Base-by-base conservation (phyloP, 2,797 vertebrate species). In the Pygocentrus nattereri region DNA sequence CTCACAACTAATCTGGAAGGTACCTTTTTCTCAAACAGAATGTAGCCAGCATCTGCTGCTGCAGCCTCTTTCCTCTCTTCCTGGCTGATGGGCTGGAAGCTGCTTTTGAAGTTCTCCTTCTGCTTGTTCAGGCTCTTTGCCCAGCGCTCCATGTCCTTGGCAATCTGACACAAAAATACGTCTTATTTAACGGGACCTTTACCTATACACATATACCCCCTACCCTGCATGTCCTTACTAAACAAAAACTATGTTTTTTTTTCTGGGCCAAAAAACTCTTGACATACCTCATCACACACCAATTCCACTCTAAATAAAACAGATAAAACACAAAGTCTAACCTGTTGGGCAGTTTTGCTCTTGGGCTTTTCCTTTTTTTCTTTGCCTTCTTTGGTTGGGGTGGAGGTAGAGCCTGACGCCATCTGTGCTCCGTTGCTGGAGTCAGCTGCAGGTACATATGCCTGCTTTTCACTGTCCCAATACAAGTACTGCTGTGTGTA, bases 91-190 rank as follows among this genome's bases (percentile, higher is more conserved):
- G 97, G 97, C 87, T 98, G 97, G 90, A 99, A 99, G 91, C 97
- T 98, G 50, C 97, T 95, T 84, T 91, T 99, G 91, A 99, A 99
- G 88, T 98, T 99, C 86, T 99, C 98, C 74, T 99, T 99, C 90
- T 99, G 98, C 80, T 99, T 99, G 91, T 99, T 99, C 74, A 99
- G 93, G 88, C 97, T 99, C 94, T 99, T 99, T 56, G 98, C 98
- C 98, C 98, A 99, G 23, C 98, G 96, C 78, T 99, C 98, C 98
- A 99, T 99, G 88, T 99, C 98, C 93, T 99, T 99, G 64, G 98
- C 98, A 71, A 99, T 99, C 98, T 99, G 91, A 82, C 79, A 1
- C 27, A 86, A 23, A 31, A 72, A 68, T 1, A 49, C 19, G 4
- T 30, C 34, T 38, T 18, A 19, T 21, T 38, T 12, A 27, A 15